Conservation (phyloP, 2,797 vertebrate species). For the Hafferia zeledoni region DNA sequence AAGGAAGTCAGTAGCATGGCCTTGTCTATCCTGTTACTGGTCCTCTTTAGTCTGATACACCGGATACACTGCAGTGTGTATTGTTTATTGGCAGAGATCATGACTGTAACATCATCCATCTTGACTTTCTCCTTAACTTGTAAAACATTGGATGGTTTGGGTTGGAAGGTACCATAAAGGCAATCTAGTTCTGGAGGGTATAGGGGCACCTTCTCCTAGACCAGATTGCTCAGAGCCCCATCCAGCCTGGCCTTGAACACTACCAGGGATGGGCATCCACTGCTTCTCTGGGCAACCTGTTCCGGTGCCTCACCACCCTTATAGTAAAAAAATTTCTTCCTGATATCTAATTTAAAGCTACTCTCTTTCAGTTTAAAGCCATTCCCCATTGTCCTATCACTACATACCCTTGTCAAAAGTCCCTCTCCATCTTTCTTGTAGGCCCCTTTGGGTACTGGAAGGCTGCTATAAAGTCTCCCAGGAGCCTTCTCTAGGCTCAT, state of each 20-base stretch:
- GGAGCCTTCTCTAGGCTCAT: neutral
- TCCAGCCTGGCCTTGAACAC: neutral
- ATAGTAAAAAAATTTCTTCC: neutral
- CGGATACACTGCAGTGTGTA: neutral
- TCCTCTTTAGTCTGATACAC: neutral
- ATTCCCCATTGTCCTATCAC: neutral
- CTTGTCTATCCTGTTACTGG: fast-evolving
- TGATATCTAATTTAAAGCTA: neutral
- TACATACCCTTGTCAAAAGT: neutral
- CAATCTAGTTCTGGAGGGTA: neutral
- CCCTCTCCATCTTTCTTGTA: neutral
- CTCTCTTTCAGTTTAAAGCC: neutral
- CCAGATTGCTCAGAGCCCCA: neutral
- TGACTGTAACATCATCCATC: neutral
- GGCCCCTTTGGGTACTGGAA: neutral
- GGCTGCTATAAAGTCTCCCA: neutral
- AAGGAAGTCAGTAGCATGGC: neutral
- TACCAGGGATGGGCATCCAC: neutral
- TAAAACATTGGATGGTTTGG: neutral
- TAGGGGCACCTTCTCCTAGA: neutral
- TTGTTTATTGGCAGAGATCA: neutral
- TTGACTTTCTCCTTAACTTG: neutral
- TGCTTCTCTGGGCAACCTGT: neutral
- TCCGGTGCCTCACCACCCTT: neutral
- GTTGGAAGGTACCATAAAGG: neutral